Conservation (phyloP, 2,113 vertebrate genomes). For the Ceyx cyanopectus region DNA sequence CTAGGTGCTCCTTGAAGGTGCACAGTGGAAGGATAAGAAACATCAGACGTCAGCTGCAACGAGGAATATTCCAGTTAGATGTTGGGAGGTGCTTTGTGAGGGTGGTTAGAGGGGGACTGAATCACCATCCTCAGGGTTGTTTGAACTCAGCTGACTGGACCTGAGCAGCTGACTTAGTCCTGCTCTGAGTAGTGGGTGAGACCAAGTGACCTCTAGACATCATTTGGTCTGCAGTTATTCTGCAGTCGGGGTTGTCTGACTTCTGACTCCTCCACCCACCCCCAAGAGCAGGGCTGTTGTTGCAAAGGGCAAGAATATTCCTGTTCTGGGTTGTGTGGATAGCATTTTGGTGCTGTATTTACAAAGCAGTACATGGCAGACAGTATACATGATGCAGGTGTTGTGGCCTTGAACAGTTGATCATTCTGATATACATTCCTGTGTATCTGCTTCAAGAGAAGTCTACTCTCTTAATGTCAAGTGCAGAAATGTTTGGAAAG, state of each 20-base stretch:
- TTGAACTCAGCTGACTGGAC: background rate
- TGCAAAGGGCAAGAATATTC: background rate
- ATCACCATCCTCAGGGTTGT: background rate
- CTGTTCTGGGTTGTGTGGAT: background rate
- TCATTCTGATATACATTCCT: background rate
- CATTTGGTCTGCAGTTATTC: background rate
- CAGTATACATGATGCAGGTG: rapidly evolving
- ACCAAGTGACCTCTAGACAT: background rate
- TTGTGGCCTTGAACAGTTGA: background rate
- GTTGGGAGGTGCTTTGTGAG: background rate
- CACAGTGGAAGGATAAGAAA: background rate
- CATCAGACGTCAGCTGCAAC: background rate
- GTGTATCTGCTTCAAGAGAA: background rate
- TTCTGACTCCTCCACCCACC: too few relatives aligned
- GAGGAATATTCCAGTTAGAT: background rate
- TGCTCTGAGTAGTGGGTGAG: background rate
- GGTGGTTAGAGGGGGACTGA: background rate
- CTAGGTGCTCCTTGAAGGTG: background rate
- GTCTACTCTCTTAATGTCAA: background rate
- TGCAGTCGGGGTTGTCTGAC: background rate
- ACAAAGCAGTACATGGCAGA: background rate
- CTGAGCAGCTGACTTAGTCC: background rate
- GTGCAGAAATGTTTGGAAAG: background rate
- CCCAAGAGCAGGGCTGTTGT: background rate
- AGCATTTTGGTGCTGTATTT: background rate